Conservation (phyloP, 2,888 invertebrate genomes). For the Drosophila setosimentum region DNA sequence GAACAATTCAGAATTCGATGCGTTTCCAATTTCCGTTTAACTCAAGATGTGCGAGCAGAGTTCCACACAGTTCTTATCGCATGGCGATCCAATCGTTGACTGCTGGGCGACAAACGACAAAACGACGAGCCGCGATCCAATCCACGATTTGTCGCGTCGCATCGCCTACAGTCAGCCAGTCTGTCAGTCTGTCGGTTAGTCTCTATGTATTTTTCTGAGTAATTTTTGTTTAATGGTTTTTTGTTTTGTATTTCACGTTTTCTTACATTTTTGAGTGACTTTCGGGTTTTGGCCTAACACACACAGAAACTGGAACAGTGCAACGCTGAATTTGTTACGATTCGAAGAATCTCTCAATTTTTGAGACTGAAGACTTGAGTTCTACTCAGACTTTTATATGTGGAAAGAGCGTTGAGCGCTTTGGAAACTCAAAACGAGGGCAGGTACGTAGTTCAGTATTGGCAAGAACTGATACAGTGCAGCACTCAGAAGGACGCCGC, state of each 20-base stretch:
- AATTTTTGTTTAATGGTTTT: slow-evolving; percentile 13
- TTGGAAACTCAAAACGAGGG: slow-evolving; percentile 13
- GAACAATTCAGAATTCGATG: slow-evolving; percentile 23
- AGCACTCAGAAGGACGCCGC: background rate
- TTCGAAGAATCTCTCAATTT: slow-evolving; percentile 3
- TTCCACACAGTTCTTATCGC: slow-evolving; percentile 66
- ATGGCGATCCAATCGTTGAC: slow-evolving; percentile 67
- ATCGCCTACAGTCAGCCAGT: slow-evolving; percentile 5
- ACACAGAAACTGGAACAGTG: slow-evolving; percentile 37
- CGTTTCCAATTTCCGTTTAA: slow-evolving; percentile 37
- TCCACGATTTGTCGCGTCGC: slow-evolving; percentile 39
- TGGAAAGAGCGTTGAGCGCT: background rate
- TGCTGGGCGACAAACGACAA: slow-evolving; percentile 51
- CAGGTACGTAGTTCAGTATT: slow-evolving; percentile 17
- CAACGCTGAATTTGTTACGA: slow-evolving; percentile 27
- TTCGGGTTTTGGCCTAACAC: too few species aligned
- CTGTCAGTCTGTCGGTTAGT: background rate
- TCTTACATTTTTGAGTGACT: slow-evolving; percentile 38
- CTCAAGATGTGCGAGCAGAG: slow-evolving; percentile 32
- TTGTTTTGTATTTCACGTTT: slow-evolving; percentile 1
- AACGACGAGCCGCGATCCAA: slow-evolving; percentile 28
- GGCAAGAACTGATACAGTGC: background rate
- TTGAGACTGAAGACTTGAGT: slow-evolving; percentile 15
- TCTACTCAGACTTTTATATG: background rate
- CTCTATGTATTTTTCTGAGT: slow-evolving; percentile 42